Evolutionary conservation across 2,113 vertebrate genomes (phyloP), one percentile per base, ranked within the genome.

Genomic region (Lasiurus borealis): DNA sequence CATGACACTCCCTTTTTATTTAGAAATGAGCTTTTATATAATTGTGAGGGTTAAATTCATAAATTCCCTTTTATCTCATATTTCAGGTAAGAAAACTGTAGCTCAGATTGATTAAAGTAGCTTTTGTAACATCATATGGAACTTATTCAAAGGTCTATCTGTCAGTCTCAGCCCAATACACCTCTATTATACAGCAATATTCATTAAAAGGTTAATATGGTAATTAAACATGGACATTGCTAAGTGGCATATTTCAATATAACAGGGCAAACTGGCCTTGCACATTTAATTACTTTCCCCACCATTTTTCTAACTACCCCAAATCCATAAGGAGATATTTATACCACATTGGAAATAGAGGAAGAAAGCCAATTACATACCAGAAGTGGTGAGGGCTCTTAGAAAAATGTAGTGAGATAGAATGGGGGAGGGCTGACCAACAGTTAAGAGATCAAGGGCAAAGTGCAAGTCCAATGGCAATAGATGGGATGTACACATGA

Each of bases 61-160:
- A 80, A 66, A 82, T 4, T 82, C 50, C 0, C 21, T 90, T 78
- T 85, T 77, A 59, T 59, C 23, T 90, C 46, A 34, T 50, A 87
- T 83, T 81, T 91, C 29, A 91, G 59, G 7, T 78, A 86, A 88
- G 44, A 91, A 91, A 71, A 10, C 46, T 77, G 15, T 72, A 84
- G 34, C 44, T 44, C 25, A 84, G 44, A 50, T 21, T 36, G 8
- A 84, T 48, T 54, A 6, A 80, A 59, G 46, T 84, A 84, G 25
- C 29, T 78, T 29, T 8, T 7, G 2, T 75, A 69, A 83, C 5
- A 13, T 91, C 21, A 34, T 31, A 29, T 34, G 48, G 23, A 92
- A 64, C 7, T 83, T 90, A 57, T 66, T 36, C 69, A 71, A 11
- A 71, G 50, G 15, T 85, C 23, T 66, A 6, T 57, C 59, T 96